Conservation (phyloP, 2,888 invertebrate genomes). For the Pterostichus niger region DNA sequence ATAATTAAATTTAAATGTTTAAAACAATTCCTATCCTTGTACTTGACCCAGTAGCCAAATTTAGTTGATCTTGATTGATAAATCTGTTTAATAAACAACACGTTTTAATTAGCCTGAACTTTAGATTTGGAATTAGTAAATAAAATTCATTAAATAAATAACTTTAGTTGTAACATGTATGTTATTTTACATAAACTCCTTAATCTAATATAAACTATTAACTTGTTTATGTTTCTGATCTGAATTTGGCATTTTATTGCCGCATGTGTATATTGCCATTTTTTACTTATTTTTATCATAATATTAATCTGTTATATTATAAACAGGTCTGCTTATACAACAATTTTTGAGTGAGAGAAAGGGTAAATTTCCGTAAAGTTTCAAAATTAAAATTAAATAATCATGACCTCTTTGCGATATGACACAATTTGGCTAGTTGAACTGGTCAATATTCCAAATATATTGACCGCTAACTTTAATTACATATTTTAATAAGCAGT, state of each 20-base stretch:
- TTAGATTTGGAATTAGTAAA: constrained; percentile 36
- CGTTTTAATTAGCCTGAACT: constrained; percentile 51
- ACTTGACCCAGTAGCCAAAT: constrained; percentile 61
- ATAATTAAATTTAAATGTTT: neutral
- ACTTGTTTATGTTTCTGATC: constrained; percentile 2
- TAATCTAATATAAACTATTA: constrained; percentile 6
- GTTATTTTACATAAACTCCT: neutral
- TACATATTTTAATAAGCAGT: too few species aligned
- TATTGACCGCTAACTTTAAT: too few species aligned
- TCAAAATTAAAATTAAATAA: too few species aligned
- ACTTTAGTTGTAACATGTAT: neutral
- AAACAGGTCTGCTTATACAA: too few species aligned
- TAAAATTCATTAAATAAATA: constrained; percentile 32
- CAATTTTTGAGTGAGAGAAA: too few species aligned
- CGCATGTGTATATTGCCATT: neutral
- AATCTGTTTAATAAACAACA: constrained; percentile 50
- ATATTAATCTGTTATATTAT: neutral
- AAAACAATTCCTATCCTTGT: constrained; percentile 58
- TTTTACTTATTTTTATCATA: constrained; percentile 2
- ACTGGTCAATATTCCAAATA: too few species aligned
- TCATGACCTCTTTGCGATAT: too few species aligned
- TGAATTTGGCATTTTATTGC: constrained; percentile 1
- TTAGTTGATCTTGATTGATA: constrained; percentile 25
- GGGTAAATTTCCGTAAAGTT: too few species aligned
- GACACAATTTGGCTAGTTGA: too few species aligned